Conservation (phyloP, 2,888 invertebrate genomes). For the Aphidoletes aphidimyza region DNA sequence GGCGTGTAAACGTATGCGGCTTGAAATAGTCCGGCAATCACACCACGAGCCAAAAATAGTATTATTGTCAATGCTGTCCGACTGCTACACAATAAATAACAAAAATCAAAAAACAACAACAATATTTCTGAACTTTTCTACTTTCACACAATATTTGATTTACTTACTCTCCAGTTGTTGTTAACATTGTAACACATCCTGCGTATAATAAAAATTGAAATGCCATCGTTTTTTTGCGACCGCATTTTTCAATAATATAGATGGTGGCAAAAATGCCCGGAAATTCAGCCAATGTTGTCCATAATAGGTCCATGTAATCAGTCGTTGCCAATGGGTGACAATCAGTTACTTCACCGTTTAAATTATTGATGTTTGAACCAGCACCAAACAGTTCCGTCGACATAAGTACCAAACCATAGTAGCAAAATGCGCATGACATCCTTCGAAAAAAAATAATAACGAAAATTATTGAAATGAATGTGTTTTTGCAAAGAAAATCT, state of each 20-base stretch:
- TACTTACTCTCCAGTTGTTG: slow-evolving; percentile 78
- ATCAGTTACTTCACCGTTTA: slow-evolving; percentile 62
- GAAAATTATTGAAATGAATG: slow-evolving; percentile 32
- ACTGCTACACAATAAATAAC: too few species aligned
- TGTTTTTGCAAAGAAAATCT: background rate
- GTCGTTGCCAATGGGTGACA: slow-evolving; percentile 80
- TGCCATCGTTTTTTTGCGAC: slow-evolving; percentile 92
- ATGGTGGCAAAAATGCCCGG: slow-evolving; percentile 93
- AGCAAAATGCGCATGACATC: slow-evolving; percentile 94
- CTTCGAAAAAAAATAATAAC: slow-evolving; percentile 67
- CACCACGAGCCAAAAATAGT: slow-evolving; percentile 87
- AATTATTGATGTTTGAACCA: slow-evolving; percentile 57
- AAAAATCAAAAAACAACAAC: background rate
- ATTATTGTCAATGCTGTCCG: slow-evolving; percentile 82
- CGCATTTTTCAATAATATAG: slow-evolving; percentile 88
- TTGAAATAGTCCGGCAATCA: slow-evolving; percentile 94
- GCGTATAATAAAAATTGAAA: slow-evolving; percentile 90
- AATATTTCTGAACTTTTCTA: slow-evolving; percentile 36
- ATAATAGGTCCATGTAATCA: slow-evolving; percentile 91
- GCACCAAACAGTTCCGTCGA: slow-evolving; percentile 85
- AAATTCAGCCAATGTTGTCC: slow-evolving; percentile 95
- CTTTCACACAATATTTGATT: slow-evolving; percentile 58
- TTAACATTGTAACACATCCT: slow-evolving; percentile 77
- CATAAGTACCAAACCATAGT: slow-evolving; percentile 94
- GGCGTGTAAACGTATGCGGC: slow-evolving; percentile 96